Evolutionary conservation across 2,888 invertebrate species (phyloP).

Genomic region (Papilio elwesi): DNA sequence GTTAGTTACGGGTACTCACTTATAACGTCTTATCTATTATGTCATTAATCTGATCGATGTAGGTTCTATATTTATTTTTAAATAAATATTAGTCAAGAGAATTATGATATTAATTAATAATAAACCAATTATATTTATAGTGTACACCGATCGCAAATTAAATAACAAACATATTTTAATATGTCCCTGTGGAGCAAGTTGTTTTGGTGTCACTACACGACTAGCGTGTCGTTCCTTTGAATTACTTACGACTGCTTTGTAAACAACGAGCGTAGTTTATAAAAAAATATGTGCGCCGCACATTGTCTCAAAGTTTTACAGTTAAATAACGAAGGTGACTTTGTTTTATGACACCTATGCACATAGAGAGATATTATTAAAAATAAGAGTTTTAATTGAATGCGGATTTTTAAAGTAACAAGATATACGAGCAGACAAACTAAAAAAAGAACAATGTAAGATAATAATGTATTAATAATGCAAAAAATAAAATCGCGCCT

Average conservation of each 20-base stretch:
- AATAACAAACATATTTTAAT: background rate
- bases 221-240: conserved; percentile 24
- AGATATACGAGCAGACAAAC: no score
- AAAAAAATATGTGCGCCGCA: conserved; percentile 15
- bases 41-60: no score
- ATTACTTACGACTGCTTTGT: conserved; percentile 17
- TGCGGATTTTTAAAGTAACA: background rate
- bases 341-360: background rate
- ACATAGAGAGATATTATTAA: background rate
- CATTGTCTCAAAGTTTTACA: conserved; percentile 29
- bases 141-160: background rate
- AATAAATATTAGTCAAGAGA: no score
- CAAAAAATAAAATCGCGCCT: no score
- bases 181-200: background rate
- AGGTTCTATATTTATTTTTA: no score
- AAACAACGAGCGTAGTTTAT: conserved; percentile 26
- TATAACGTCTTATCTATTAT: no score
- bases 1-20: no score
- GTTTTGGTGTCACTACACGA: conserved; percentile 12
- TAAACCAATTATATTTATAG: background rate
- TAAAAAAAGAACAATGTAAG: no score
- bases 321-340: conserved; percentile 15
- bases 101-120: no score
- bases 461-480: no score
- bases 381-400: background rate